These are phyloP conservation scores for Oscheius sp. DNA, from an alignment of 2,888 invertebrate genomes.

Conservation along the genomic window DNA sequence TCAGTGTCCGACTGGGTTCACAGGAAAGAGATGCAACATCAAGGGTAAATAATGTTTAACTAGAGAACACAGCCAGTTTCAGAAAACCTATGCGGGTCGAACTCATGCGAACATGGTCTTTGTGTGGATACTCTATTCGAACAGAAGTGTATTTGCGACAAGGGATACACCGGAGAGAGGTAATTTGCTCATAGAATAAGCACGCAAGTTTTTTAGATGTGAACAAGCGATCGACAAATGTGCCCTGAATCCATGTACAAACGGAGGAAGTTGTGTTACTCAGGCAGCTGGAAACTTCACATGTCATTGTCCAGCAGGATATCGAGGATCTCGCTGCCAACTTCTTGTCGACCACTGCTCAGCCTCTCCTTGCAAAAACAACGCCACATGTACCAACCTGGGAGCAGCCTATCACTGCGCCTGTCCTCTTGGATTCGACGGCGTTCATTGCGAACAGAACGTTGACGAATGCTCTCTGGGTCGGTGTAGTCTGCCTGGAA, in stretches of 20 bases:
- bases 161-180: constrained; percentile 52
- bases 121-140: constrained; percentile 92
- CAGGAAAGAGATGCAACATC: constrained; percentile 93
- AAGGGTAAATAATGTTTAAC: constrained; percentile 78
- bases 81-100: constrained; percentile 87
- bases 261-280: constrained; percentile 87
- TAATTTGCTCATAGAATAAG: not conserved
- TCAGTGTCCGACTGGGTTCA: constrained; percentile 91
- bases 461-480: constrained; percentile 86
- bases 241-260: constrained; percentile 87
- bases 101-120: constrained; percentile 82
- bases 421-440: constrained; percentile 91
- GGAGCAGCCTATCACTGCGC: constrained; percentile 89
- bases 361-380: constrained; percentile 77
- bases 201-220: constrained; percentile 46
- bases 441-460: constrained; percentile 87
- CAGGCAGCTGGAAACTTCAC: constrained; percentile 77
- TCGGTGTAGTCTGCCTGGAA: constrained; percentile 44
- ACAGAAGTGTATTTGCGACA: constrained; percentile 62
- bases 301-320: constrained; percentile 92
- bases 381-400: constrained; percentile 81
- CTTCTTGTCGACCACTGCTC: constrained; percentile 92
- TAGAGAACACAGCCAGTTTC: constrained; percentile 16
- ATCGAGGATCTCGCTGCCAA: constrained; percentile 87
- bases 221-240: constrained; percentile 84